Conservation (phyloP, 2,113 vertebrate genomes). For the Aythya baeri region DNA sequence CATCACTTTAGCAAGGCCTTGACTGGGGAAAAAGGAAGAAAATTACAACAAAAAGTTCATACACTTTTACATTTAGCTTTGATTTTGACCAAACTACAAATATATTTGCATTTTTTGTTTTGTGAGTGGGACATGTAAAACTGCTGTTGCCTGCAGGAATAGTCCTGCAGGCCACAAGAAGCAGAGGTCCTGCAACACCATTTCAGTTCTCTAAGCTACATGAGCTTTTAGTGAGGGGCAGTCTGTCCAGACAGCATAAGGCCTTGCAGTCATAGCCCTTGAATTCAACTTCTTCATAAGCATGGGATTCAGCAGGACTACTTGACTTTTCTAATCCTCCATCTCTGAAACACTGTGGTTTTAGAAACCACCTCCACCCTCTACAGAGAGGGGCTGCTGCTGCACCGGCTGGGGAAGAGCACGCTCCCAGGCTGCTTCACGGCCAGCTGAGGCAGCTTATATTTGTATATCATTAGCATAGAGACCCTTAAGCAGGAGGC, state of each 20-base stretch:
- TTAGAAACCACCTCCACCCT: not conserved
- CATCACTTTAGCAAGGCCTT: not conserved
- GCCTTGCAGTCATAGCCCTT: not conserved
- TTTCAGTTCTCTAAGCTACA: not conserved
- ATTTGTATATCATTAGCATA: not conserved
- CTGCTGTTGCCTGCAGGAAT: not conserved
- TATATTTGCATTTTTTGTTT: not conserved
- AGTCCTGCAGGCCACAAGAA: not conserved
- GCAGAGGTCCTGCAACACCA: not conserved
- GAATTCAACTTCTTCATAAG: not conserved
- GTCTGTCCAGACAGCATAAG: not conserved
- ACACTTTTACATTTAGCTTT: not conserved
- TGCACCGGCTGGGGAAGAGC: not conserved
- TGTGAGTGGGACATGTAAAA: not conserved
- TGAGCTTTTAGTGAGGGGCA: not conserved
- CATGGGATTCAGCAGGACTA: not conserved
- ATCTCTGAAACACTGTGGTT: not conserved
- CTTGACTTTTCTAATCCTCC: not conserved
- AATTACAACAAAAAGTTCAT: not conserved
- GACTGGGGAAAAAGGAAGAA: not conserved
- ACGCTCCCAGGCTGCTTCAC: rapidly evolving
- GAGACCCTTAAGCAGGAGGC: not conserved
- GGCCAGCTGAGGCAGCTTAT: not conserved
- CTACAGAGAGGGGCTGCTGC: not conserved
- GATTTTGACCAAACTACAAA: not conserved